Evolutionary conservation across 1,140 invertebrate genomes (phyloP).

Genomic region (Neoseiulus cucumeris): DNA sequence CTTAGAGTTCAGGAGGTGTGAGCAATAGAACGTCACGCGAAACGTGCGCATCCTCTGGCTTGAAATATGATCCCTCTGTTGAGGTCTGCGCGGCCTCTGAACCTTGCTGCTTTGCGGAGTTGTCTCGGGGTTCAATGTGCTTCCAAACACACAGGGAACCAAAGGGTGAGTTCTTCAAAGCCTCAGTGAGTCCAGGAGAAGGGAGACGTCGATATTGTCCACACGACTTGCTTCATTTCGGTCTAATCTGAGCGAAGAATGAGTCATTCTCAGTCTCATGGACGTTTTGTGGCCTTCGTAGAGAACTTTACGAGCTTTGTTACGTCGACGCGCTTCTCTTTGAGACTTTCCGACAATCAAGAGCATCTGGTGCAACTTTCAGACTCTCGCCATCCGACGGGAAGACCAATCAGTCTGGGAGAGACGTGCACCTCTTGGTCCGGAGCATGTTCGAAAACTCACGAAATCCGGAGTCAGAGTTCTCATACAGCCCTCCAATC

Average conservation of each 20-base stretch:
- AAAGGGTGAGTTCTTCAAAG: not conserved
- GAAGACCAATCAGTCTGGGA: constrained; percentile 98
- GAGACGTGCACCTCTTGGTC: constrained; percentile 76
- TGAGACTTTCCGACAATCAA: no score
- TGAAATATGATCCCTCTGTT: constrained; percentile 3
- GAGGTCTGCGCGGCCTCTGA: not conserved
- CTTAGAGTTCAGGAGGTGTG: no score
- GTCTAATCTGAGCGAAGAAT: not conserved
- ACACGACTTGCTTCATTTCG: not conserved
- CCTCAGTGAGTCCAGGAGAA: not conserved
- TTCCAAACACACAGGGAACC: not conserved
- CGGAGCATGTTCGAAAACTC: constrained; percentile 67
- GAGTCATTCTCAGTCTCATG: no score
- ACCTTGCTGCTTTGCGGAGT: not conserved
- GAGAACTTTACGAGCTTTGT: no score
- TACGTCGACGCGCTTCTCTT: no score
- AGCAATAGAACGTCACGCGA: not conserved
- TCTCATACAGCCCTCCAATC: constrained; percentile 91
- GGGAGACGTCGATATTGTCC: not conserved
- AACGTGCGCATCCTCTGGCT: not conserved
- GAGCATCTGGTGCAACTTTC: not conserved
- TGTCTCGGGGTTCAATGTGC: not conserved
- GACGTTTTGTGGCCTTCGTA: no score
- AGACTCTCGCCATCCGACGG: constrained; percentile 33
- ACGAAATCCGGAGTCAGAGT: constrained; percentile 72